Evolutionary conservation across 2,113 vertebrate genomes (phyloP), one percentile per base, ranked within the genome.

Genomic region (Morphnarchus princeps): DNA sequence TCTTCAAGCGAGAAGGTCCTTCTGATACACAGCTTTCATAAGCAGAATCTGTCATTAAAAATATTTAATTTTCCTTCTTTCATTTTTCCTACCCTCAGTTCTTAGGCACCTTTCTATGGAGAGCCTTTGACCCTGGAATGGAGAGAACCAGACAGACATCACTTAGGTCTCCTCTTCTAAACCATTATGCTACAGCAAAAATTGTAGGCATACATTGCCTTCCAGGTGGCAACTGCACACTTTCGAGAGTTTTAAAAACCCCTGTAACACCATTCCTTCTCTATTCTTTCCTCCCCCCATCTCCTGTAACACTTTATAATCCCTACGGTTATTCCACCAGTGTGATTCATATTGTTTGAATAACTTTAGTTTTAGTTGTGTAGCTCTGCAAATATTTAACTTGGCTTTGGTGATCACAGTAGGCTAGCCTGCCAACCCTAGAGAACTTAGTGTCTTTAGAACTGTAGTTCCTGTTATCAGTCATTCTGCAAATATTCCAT

Each of bases 331-430:
- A 18, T 29, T 89, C 20, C 6, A 67, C 12, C 14, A n/a, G 17
- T 50, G 50, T 86, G 76, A 94, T 86, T 95, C 62, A 58, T 92
- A 17, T 24, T 89, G 80, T 70, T 94, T 70, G 47, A 94, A 10
- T 82, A 93, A 90, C 47, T 93, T 85, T 0, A 34, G 16, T 85
- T 95, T 95, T 83, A 62, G 32, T 73, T 7, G 0, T 42, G 50
- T 78, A 59, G 47, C 38, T 15, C n/a, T 89, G 81, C 77, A 89
- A 94, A 89, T 96, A 84, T 89, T 94, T 87, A 84, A 54, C 36
- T 82, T 22, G 0, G 28, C 50, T 77, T 93, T 70, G 67, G 29
- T 78, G 87, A 65, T 78, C 59, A 34, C 49, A 65, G 28, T 36
- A 90, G 52, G 26, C 40, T 42, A 13, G 9, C 42, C 31, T 6